Evolutionary conservation across 2,888 invertebrate genomes (phyloP).

Genomic region (Chymomyza caudatula): DNA sequence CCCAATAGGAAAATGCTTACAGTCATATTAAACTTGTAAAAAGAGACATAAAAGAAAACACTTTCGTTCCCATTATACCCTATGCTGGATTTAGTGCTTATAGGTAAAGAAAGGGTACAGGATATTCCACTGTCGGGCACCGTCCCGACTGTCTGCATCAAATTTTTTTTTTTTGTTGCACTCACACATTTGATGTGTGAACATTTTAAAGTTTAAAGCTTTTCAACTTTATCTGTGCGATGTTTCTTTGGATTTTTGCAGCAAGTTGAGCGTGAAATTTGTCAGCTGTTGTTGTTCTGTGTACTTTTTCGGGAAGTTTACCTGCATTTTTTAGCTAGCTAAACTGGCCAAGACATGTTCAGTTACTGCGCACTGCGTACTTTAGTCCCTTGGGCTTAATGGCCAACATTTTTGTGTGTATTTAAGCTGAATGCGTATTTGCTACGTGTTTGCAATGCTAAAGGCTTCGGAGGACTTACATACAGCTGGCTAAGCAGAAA

Average conservation of each 20-base stretch:
- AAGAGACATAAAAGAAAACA: no score
- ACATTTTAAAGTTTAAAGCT: slow-evolving; percentile 51
- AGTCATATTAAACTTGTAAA: no score
- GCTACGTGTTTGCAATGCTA: slow-evolving; percentile 60
- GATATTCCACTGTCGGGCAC: background rate
- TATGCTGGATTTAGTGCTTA: no score
- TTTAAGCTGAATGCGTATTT: slow-evolving; percentile 59
- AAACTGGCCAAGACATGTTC: background rate
- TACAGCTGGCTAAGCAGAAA: slow-evolving; percentile 14
- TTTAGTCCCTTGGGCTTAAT: slow-evolving; percentile 41
- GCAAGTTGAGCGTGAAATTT: slow-evolving; percentile 54
- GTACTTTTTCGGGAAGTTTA: background rate
- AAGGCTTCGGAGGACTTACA: slow-evolving; percentile 31
- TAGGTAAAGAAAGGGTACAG: no score
- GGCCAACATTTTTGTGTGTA: slow-evolving; percentile 61
- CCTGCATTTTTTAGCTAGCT: background rate
- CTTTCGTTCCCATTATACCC: no score
- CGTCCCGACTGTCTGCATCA: no score
- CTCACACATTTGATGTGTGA: slow-evolving; percentile 22
- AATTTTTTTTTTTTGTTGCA: background rate
- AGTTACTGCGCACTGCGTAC: background rate
- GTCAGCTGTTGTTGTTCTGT: slow-evolving; percentile 6
- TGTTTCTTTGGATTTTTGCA: background rate
- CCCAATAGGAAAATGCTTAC: no score
- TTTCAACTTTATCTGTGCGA: slow-evolving; percentile 41